Evolutionary conservation across 2,797 vertebrate genomes (phyloP), one percentile per base, ranked within the genome.

Genomic region (Nyctalus aviator): DNA sequence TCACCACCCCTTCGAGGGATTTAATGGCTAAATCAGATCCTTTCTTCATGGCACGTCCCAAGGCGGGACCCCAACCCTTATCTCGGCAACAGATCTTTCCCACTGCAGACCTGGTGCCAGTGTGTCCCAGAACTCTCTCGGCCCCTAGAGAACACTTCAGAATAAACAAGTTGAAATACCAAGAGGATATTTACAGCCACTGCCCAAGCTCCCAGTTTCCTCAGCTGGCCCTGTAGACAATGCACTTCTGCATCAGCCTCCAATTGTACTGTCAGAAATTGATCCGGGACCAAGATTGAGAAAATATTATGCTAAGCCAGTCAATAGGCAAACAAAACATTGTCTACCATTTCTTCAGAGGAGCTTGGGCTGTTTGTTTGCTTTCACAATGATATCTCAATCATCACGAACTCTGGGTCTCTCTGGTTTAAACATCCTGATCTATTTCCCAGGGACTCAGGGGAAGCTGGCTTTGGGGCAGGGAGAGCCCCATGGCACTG

Each of bases 31-130:
- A 97, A 98, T 98, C 97, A 97, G 96, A 97, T 97, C 90, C 8
- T 95, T 98, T 96, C 68, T 79, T 91, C 96, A 92, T 97, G 97
- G 97, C 97, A 96, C 91, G 97, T 97, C 97, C 97, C 90, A 97
- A 98, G 98, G 98, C 98, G 96, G 96, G 98, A 98, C 98, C 98
- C 96, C 98, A 96, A 97, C 97, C 95, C 97, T 97, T 99, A 99
- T 99, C 99, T 98, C 44, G 88, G 93, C 94, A 93, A 93, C 20
- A 76, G 97, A 99, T 99, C 99, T 99, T 98, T 99, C 98, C 97
- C 98, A 99, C 97, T 98, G 97, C 97, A 98, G 97, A 97, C 96
- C 97, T 98, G 99, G 99, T 99, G 99, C 99, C 99, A 99, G 98
- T 96, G 97, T 98, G 99, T 99, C 99, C 99, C 96, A 98, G 97